Conservation (phyloP, 2,888 invertebrate genomes). For the Ophraella communa region DNA sequence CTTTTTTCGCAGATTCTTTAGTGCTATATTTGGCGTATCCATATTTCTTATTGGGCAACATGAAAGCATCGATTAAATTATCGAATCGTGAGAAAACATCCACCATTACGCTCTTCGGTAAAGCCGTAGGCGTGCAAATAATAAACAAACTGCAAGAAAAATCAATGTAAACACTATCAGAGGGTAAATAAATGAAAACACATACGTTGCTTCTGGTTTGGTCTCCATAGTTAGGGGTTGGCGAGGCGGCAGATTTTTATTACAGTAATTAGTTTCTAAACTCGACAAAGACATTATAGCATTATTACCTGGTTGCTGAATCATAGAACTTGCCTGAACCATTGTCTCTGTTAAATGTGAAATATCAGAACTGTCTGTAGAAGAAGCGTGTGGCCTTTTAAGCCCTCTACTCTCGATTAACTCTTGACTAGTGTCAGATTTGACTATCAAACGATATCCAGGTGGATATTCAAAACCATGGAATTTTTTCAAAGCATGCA, state of each 20-base stretch:
- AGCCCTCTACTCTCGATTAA: background rate
- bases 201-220: conserved; percentile 67
- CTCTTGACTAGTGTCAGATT: conserved; percentile 63
- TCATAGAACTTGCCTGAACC: conserved; percentile 76
- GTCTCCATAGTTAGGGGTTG: conserved; percentile 75
- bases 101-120: conserved; percentile 76
- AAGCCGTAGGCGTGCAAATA: conserved; percentile 70
- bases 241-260: conserved; percentile 74
- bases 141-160: conserved; percentile 65
- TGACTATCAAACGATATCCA: conserved; percentile 80
- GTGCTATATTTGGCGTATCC: conserved; percentile 90
- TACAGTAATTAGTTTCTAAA: conserved; percentile 59
- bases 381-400: conserved; percentile 32
- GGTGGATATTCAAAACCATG: conserved; percentile 93
- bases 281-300: too few species aligned
- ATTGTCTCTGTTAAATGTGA: conserved; percentile 77
- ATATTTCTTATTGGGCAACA: conserved; percentile 87
- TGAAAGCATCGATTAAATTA: conserved; percentile 86
- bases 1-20: conserved; percentile 76
- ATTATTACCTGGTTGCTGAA: too few species aligned
- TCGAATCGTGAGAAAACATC: conserved; percentile 93
- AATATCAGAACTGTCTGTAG: conserved; percentile 64
- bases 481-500: conserved; percentile 83
- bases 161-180: too few species aligned
- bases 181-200: background rate